Evolutionary conservation across 2,113 vertebrate genomes (phyloP), one percentile per base, ranked within the genome.

Genomic region (Tetrax tetrax): DNA sequence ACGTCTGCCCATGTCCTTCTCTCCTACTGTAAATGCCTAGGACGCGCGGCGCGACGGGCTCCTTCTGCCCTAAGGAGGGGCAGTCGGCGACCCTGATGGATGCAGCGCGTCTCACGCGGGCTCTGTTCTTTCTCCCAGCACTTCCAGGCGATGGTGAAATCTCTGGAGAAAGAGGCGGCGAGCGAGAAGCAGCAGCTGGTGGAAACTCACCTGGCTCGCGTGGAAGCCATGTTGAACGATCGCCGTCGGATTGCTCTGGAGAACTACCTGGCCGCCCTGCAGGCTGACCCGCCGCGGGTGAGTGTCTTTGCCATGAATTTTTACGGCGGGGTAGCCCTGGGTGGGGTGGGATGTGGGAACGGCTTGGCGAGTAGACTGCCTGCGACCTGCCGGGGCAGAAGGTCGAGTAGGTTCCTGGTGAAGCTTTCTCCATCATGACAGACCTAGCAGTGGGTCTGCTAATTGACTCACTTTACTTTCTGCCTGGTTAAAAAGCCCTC

Each of bases 181-280:
- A 99, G 99, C 2, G 99, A 99, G 98, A 99, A 99, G 97, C 99
- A 99, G 97, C 99, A 99, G 98, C 98, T 99, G 54, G 99, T 99
- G 91, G 99, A 99, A 93, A 99, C 99, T 54, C 99, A 99, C 97
- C 97, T 99, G 72, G 99, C 99, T 38, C 98, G 99, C 3, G 99
- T 99, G 83, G 99, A 99, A 97, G 99, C 99, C 63, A 99, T 99
- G 98, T 96, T 99, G 84, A 99, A 99, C 0, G 99, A 99, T 88
- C 99, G 99, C 9, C 99, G 99, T 33, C 99, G 99, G 24, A 98
- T 99, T 27, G 98, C 99, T 12, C 97, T 99, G 95, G 99, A 99
- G 98, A 99, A 99, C 96, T 99, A 99, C 97, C 98, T 99, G 86
- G 98, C 99, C 2, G 99, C 99, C 72, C 97, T 99, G 97, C 99